These are phyloP conservation scores for Leptoteleia sp. DNA, from an alignment of 1,140 invertebrate species.

Conservation along the genomic window DNA sequence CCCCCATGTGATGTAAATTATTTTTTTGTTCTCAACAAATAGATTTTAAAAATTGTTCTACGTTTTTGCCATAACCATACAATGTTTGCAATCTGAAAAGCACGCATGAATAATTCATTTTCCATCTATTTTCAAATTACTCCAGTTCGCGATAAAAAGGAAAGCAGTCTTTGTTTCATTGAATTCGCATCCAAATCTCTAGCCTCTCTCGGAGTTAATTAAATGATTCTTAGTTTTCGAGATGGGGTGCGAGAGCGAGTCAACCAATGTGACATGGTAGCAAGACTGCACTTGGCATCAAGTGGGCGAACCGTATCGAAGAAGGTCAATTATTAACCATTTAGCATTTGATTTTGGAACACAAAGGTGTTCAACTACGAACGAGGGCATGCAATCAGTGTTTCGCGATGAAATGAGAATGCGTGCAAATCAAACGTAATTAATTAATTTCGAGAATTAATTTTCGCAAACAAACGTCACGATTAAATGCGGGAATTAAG, in stretches of 20 bases:
- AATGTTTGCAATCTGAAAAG: too few species aligned
- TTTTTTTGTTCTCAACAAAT: too few species aligned
- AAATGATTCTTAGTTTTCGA: conserved; percentile 77
- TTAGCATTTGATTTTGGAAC: conserved; percentile 46
- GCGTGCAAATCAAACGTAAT: conserved; percentile 1
- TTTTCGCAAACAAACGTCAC: conserved; percentile 6
- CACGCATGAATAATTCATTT: too few species aligned
- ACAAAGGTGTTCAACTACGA: conserved; percentile 35
- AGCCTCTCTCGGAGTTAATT: conserved; percentile 73
- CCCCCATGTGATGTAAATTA: too few species aligned
- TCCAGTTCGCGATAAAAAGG: too few species aligned
- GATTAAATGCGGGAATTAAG: too few species aligned
- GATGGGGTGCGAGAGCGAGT: conserved; percentile 53
- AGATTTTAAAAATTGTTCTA: too few species aligned
- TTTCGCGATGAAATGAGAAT: too few species aligned
- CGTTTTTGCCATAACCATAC: too few species aligned
- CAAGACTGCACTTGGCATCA: conserved; percentile 69
- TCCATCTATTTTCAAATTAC: too few species aligned
- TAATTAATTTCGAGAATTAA: conserved; percentile 20
- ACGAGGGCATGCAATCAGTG: neutral
- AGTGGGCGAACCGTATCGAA: conserved; percentile 70
- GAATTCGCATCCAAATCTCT: conserved; percentile 72
- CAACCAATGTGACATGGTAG: conserved; percentile 48
- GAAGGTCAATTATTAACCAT: conserved; percentile 69
- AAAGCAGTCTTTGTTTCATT: conserved; percentile 47